phyloP scores from a whole-genome alignment of 2,113 vertebrate species.

The Dicaeum eximium region DNA sequence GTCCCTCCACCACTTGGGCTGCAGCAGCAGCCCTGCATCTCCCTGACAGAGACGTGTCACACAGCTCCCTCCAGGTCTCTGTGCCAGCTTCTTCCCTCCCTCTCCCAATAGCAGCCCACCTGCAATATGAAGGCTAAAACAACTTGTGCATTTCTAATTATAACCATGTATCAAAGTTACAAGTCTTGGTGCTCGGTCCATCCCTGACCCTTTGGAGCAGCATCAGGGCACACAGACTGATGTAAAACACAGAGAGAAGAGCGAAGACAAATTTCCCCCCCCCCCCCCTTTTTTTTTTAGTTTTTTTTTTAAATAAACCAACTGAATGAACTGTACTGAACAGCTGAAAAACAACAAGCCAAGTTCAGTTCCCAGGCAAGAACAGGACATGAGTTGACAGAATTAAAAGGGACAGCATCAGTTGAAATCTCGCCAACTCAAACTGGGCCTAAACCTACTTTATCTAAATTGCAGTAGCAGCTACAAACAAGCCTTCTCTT shows the following conservation, averaged over 20 bases:
- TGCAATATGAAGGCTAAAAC: not conserved
- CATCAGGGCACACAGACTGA: not conserved
- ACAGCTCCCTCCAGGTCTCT: not conserved
- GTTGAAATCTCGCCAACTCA: conserved; percentile 27
- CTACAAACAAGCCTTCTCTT: conserved; percentile 41
- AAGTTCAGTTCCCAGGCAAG: conserved; percentile 32
- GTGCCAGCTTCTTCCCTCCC: not conserved
- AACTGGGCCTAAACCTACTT: conserved; percentile 20
- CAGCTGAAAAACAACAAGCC: conserved; percentile 13
- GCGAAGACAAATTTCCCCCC: not conserved
- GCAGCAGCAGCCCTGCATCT: not conserved
- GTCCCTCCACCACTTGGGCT: not conserved
- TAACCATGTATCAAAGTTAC: not conserved
- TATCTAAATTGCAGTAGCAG: conserved; percentile 29
- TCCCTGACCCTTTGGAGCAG: not conserved
- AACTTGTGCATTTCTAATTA: not conserved
- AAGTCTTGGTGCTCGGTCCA: not conserved
- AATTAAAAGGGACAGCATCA: conserved; percentile 42
- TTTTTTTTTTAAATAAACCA: not conserved
- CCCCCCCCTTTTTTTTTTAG: accelerated
- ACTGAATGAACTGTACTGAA: not conserved
- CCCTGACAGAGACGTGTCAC: accelerated
- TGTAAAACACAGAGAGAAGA: not conserved
- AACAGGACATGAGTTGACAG: conserved; percentile 11
- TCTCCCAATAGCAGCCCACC: not conserved